Percentiles rank a stretch among this genome's conserved stretches.
Evolutionary conservation across 2,888 invertebrate species (phyloP).

Genomic region (Cephus spinipes): DNA sequence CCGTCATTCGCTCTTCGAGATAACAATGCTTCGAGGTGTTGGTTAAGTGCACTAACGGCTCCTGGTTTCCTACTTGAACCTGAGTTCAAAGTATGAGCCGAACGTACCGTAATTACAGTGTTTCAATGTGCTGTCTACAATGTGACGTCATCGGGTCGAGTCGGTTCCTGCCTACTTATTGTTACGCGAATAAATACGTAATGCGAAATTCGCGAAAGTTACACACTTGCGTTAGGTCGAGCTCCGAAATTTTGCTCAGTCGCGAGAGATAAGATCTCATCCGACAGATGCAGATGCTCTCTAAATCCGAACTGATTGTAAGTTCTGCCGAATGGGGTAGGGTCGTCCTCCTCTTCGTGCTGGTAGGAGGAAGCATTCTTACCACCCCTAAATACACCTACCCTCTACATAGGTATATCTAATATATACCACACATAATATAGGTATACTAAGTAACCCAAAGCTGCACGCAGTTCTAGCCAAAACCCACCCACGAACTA

Average conservation of each 20-base stretch:
- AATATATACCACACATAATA: not conserved
- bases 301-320: not conserved
- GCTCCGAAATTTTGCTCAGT: not conserved
- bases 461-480: not conserved
- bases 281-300: not conserved
- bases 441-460: not conserved
- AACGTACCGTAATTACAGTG: not conserved
- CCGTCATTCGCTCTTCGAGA: not conserved
- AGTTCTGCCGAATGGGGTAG: not conserved
- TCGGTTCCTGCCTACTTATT: not conserved
- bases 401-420: not conserved
- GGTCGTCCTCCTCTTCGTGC: not conserved
- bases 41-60: not conserved
- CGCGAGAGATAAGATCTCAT: not conserved
- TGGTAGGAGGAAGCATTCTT: not conserved
- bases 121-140: not conserved
- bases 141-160: not conserved
- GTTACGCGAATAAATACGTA: not conserved
- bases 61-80: not conserved
- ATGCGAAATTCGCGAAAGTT: not conserved
- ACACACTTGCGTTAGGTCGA: not conserved
- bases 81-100: not conserved
- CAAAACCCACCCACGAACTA: conserved; percentile 22
- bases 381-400: not conserved
- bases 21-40: not conserved